phyloP scores from a whole-genome alignment of 1,140 invertebrate genomes.

The Bradynema listronoti region DNA sequence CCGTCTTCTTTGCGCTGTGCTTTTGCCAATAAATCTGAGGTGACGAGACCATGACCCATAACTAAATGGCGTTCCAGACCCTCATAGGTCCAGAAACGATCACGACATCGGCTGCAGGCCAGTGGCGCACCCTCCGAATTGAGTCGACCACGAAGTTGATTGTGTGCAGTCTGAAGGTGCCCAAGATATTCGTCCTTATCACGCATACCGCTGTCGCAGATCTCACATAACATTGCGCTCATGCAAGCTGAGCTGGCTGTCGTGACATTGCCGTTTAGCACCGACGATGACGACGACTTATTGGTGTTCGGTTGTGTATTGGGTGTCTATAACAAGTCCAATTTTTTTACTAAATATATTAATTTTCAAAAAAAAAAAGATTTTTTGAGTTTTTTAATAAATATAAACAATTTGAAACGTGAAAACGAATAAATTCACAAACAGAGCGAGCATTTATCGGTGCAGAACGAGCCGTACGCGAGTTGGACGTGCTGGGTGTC shows the following conservation, averaged over 20 bases:
- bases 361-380: neutral
- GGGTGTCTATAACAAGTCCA: too few species aligned
- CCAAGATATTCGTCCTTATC: constrained; percentile 36
- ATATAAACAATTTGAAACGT: too few species aligned
- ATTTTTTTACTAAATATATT: too few species aligned
- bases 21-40: constrained; percentile 87
- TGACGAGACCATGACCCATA: constrained; percentile 83
- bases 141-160: constrained; percentile 39
- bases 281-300: too few species aligned
- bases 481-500: too few species aligned
- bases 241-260: too few species aligned
- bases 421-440: too few species aligned
- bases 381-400: too few species aligned
- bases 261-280: too few species aligned
- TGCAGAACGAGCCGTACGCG: too few species aligned
- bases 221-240: constrained; percentile 36
- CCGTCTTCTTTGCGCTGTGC: constrained; percentile 87
- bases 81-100: constrained; percentile 75
- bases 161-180: constrained; percentile 36
- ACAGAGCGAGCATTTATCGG: too few species aligned
- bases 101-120: constrained; percentile 91
- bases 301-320: too few species aligned
- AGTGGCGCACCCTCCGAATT: constrained; percentile 65
- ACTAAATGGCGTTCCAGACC: constrained; percentile 81
- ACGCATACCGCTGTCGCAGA: constrained; percentile 45